Percentiles rank a stretch among this genome's conserved stretches.
Evolutionary conservation across 2,113 vertebrate species (phyloP).

Genomic region (Scomber colias): DNA sequence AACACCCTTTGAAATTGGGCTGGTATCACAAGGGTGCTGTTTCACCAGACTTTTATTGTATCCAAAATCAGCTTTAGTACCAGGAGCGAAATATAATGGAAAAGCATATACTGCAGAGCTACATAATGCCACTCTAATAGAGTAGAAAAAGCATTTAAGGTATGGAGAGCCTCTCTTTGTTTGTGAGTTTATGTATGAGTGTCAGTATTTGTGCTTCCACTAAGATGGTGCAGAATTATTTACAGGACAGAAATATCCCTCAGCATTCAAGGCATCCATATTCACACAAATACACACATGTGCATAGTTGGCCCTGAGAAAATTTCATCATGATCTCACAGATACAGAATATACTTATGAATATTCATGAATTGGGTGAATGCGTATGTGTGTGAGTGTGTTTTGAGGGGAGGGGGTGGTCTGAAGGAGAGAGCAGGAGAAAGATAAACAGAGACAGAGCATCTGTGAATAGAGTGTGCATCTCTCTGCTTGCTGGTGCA

Average conservation of each 20-base stretch:
- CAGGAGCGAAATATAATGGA: constrained; percentile 21
- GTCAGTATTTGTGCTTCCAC: constrained; percentile 26
- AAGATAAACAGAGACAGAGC: constrained; percentile 15
- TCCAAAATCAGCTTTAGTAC: constrained; percentile 12
- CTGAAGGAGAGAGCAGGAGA: constrained; percentile 12
- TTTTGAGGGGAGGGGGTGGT: constrained; percentile 9
- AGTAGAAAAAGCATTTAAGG: background rate
- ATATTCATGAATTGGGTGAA: constrained; percentile 56
- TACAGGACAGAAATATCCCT: constrained; percentile 57
- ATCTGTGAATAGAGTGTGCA: background rate
- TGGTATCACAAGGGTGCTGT: constrained; percentile 10
- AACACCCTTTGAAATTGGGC: constrained; percentile 23
- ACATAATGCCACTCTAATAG: background rate
- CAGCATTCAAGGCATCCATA: constrained; percentile 40
- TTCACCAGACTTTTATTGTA: constrained; percentile 35
- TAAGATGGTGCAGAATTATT: constrained; percentile 58
- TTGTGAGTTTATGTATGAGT: constrained; percentile 20
- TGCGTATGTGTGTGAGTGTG: constrained; percentile 24
- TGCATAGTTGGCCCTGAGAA: constrained; percentile 43
- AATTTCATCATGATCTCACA: constrained; percentile 55
- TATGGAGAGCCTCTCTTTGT: constrained; percentile 14
- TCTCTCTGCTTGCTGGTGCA: background rate
- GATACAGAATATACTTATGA: constrained; percentile 46
- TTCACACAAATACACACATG: constrained; percentile 37
- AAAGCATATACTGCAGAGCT: constrained; percentile 17